Percentiles rank a stretch among this genome's conserved stretches.
phyloP scores from a whole-genome alignment of 2,113 vertebrate genomes.

The Rattus rattus region DNA sequence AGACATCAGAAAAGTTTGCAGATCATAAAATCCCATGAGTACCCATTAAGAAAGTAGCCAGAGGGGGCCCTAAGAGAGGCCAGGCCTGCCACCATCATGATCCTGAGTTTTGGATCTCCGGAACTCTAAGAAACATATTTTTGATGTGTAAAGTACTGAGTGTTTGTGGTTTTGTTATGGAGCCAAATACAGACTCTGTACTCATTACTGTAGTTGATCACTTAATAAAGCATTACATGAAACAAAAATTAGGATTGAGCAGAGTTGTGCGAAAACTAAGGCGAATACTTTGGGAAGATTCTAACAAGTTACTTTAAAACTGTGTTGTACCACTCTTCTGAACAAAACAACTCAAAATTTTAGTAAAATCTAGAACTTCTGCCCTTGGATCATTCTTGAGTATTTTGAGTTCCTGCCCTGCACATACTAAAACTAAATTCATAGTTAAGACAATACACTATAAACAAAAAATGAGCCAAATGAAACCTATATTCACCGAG shows the following conservation, averaged over 20 bases:
- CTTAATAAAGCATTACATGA: conserved; percentile 1
- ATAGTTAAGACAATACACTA: background rate
- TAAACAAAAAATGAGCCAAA: background rate
- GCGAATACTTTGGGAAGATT: conserved; percentile 10
- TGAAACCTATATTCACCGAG: background rate
- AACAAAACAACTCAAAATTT: conserved; percentile 3
- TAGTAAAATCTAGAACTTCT: conserved; percentile 17
- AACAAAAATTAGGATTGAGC: background rate
- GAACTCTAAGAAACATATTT: background rate
- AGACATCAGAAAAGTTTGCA: background rate
- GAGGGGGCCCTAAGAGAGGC: background rate
- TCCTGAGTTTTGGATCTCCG: background rate
- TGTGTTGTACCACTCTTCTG: background rate
- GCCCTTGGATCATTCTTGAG: background rate
- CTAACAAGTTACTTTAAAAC: conserved; percentile 11
- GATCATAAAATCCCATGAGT: background rate
- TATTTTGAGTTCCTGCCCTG: background rate
- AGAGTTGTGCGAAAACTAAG: conserved; percentile 8
- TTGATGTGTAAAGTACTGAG: background rate
- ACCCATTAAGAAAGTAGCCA: background rate
- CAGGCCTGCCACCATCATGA: background rate
- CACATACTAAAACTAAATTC: conserved; percentile 4
- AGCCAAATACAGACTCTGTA: background rate
- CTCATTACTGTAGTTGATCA: background rate
- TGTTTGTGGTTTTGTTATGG: background rate